These are phyloP conservation scores for Pardalotus punctatus DNA, from an alignment of 2,113 vertebrate genomes.

Conservation along the genomic window DNA sequence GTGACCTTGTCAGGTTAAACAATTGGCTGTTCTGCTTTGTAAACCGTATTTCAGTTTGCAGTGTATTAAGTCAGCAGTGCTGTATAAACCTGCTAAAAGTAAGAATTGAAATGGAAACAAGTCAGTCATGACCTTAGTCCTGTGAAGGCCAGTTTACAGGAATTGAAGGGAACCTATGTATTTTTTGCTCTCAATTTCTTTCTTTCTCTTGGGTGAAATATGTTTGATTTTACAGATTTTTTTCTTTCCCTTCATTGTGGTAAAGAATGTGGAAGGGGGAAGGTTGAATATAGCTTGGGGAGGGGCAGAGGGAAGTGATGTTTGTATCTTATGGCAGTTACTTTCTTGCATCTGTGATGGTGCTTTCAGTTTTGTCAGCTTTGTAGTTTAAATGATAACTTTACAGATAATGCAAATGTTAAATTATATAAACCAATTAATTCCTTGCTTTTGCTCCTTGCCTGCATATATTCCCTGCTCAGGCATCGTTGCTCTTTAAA, in stretches of 20 bases:
- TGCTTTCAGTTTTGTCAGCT: neutral
- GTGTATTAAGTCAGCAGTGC: neutral
- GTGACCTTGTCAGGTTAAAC: neutral
- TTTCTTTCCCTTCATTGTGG: neutral
- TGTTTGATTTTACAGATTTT: neutral
- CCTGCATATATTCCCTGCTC: neutral
- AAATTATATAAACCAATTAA: neutral
- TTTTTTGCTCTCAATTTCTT: neutral
- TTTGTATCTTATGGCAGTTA: neutral
- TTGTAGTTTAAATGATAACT: neutral
- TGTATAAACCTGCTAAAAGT: neutral
- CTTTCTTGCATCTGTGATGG: accelerated
- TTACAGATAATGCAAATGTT: neutral
- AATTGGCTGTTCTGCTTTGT: neutral
- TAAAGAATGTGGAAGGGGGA: neutral
- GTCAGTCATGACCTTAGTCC: neutral
- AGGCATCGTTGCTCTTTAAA: neutral
- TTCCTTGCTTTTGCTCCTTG: neutral
- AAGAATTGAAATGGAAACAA: neutral
- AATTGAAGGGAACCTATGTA: neutral
- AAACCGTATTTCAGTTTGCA: slow-evolving; percentile 1
- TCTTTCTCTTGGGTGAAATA: neutral
- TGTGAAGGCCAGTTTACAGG: neutral
- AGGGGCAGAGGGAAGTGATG: neutral
- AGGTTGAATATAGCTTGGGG: accelerated